Base-by-base conservation (phyloP, 2,113 vertebrate species). In the Motacilla alba region DNA sequence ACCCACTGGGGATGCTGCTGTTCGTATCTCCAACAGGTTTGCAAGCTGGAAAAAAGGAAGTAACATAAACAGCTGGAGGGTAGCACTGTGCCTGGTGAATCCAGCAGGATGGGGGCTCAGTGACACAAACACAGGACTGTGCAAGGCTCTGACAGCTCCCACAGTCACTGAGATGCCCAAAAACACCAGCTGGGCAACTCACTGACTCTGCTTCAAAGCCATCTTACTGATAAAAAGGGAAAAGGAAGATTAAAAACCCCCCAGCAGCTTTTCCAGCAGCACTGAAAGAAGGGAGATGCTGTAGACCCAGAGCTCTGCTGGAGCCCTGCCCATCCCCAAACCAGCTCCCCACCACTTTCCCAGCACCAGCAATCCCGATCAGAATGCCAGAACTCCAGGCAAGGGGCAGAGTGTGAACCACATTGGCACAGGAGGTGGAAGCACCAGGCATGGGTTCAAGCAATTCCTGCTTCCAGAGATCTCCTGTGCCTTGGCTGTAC, bases 151-250 rank as follows among this genome's bases (percentile, higher is more conserved):
- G 60, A 43, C 21, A 66, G 55, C 35, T 47, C 15, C 15, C 0
- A 2, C 1, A 5, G 47, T 10, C 39, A 28, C 78, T 0, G 5
- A 23, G 28, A 43, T 20, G 2, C 35, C 44, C 75, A 7, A 3
- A 39, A 37, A 66, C 59, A 31, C 16, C 43, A 83, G 15, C 33
- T 46, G 43, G 49, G 46, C 58, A 60, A 31, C 15, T 43, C 4
- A 0, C 15, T 37, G 31, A 18, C 28, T 28, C 30, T 28, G 13
- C 27, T 59, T 58, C 70, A 46, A n/a, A 79, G 23, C 20, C 55
- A 30, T 22, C 8, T 75, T n/a, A n/a, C 13, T 43, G 44, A 55
- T 43, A 12, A n/a, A 73, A 49, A 37, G 18, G 13, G 23, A 35
- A 60, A 75, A 46, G n/a, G 43, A 49, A 81, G 59, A 50, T 4